A percentile compares a stretch with the other conserved stretches of the same genome.
phyloP scores from a whole-genome alignment of 2,113 vertebrate species.

The Caranx melampygus region DNA sequence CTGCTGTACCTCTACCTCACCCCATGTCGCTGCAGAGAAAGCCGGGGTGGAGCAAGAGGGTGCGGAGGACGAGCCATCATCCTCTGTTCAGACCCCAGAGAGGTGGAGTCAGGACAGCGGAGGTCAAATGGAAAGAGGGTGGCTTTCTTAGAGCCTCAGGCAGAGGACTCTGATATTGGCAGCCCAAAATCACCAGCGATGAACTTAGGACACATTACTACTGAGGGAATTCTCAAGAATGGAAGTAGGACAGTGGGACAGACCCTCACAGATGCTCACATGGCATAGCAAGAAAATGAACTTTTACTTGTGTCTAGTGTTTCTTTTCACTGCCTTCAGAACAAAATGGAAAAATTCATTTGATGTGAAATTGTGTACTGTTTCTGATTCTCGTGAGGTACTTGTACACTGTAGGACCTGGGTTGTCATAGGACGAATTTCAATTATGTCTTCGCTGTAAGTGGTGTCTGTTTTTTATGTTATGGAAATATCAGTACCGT shows the following conservation, averaged over 20 bases:
- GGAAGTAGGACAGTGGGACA: conserved; percentile 84
- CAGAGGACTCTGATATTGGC: conserved; percentile 74
- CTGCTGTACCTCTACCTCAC: conserved; percentile 91
- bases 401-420: conserved; percentile 22
- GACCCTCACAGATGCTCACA: conserved; percentile 54
- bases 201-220: conserved; percentile 74
- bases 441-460: conserved; percentile 41
- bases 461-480: conserved; percentile 49
- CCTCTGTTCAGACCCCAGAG: conserved; percentile 70
- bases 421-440: conserved; percentile 45
- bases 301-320: conserved; percentile 15
- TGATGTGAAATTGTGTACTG: conserved; percentile 46
- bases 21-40: conserved; percentile 85
- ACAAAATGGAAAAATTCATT: conserved; percentile 35
- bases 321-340: conserved; percentile 34
- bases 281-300: conserved; percentile 39
- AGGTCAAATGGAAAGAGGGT: conserved; percentile 87
- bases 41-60: conserved; percentile 38
- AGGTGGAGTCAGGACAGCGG: conserved; percentile 77
- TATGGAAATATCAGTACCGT: conserved; percentile 39
- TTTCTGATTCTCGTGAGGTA: conserved; percentile 47
- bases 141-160: conserved; percentile 86
- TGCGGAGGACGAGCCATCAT: conserved; percentile 70
- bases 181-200: conserved; percentile 83
- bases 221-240: conserved; percentile 88